A percentile compares a stretch with the other conserved stretches of the same genome.
Evolutionary conservation across 2,113 vertebrate genomes (phyloP).

Genomic region (Haemorhous mexicanus): DNA sequence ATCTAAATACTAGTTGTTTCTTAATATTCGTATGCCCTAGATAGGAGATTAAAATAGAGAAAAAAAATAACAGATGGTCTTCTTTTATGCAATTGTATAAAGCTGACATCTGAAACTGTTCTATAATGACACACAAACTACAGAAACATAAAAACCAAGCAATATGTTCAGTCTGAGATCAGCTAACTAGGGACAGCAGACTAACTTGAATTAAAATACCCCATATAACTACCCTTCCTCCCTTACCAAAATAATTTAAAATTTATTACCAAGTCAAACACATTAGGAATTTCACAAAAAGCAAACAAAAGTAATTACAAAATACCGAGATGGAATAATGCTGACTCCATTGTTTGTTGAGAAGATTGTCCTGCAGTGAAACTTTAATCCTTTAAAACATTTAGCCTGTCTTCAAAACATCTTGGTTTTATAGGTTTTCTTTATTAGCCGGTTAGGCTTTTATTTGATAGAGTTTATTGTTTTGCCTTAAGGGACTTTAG

Average conservation of each 20-base stretch:
- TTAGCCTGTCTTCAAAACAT: slow-evolving; percentile 4
- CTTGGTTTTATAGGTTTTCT: neutral
- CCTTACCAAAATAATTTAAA: neutral
- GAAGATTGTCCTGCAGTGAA: slow-evolving; percentile 2
- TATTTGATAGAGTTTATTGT: neutral
- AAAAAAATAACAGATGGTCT: neutral
- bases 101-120: neutral
- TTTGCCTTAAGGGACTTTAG: neutral
- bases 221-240: neutral
- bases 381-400: slow-evolving; percentile 1
- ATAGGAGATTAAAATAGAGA: neutral
- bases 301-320: neutral
- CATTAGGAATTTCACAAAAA: neutral
- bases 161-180: neutral
- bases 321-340: neutral
- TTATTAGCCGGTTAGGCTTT: neutral
- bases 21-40: neutral
- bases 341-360: neutral
- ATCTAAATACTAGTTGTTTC: neutral
- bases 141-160: neutral
- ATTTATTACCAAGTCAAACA: neutral
- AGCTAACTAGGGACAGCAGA: neutral
- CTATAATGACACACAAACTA: neutral
- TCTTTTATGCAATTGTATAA: neutral
- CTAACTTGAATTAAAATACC: neutral